A percentile compares a stretch with the other conserved stretches of the same genome.
Conservation (phyloP, 1,140 invertebrate species). For the Helicoverpa zea region DNA sequence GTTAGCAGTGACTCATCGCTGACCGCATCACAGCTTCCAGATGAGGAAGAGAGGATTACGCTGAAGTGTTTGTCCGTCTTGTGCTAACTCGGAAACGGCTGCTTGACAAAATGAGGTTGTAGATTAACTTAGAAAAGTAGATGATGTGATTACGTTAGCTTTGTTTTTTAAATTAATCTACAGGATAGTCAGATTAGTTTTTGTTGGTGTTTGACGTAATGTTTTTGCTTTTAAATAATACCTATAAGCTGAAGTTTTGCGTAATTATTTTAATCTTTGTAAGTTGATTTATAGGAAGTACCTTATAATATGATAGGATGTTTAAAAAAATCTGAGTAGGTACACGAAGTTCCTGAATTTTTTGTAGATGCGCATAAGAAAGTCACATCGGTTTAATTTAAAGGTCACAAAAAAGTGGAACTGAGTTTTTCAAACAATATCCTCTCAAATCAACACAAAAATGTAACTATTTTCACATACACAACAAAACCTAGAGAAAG, state of each 20-base stretch:
- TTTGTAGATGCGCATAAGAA: too few relatives aligned
- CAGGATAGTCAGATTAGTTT: background rate
- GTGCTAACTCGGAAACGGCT: slow-evolving; percentile 40
- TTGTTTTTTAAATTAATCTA: background rate
- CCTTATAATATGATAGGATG: too few relatives aligned
- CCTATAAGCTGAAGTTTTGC: background rate
- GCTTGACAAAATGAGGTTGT: slow-evolving; percentile 42
- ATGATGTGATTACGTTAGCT: background rate
- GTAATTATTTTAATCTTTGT: background rate
- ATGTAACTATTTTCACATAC: background rate
- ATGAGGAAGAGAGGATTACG: slow-evolving; percentile 74
- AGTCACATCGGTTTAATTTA: too few relatives aligned
- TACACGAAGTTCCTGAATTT: too few relatives aligned
- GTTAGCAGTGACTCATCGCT: slow-evolving; percentile 64
- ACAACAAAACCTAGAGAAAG: slow-evolving; percentile 2
- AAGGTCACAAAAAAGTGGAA: too few relatives aligned
- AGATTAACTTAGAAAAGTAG: slow-evolving; percentile 25
- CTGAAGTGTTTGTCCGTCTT: slow-evolving; percentile 46
- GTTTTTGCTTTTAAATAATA: background rate
- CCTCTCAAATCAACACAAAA: too few relatives aligned
- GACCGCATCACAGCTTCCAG: slow-evolving; percentile 67
- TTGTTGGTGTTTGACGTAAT: background rate
- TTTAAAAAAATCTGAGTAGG: too few relatives aligned
- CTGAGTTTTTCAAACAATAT: too few relatives aligned
- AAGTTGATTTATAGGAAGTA: too few relatives aligned